Conservation (phyloP, 2,113 vertebrate genomes). For the Zosterops japonicus region DNA sequence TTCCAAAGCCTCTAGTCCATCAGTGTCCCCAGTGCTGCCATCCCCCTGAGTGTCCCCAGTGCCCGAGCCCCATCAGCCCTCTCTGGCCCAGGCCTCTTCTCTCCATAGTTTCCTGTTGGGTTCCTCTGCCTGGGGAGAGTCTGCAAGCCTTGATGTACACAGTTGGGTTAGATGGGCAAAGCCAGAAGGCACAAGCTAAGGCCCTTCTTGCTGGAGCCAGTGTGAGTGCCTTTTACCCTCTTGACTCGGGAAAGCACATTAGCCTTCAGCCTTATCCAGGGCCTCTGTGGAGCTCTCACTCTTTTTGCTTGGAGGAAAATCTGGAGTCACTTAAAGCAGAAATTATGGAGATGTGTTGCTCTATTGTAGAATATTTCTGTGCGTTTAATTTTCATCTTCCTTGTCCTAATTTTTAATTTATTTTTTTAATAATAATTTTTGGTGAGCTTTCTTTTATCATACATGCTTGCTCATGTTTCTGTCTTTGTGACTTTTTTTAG, state of each 20-base stretch:
- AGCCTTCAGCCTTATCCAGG: fast-evolving
- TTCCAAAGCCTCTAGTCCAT: not conserved
- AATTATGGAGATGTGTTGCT: not conserved
- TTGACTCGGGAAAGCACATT: fast-evolving
- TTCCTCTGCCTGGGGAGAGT: not conserved
- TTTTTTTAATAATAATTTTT: not conserved
- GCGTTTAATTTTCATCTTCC: not conserved
- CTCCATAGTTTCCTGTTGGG: not conserved
- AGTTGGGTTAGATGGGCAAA: not conserved
- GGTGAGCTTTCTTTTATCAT: not conserved
- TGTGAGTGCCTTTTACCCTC: fast-evolving
- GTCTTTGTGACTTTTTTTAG: not conserved
- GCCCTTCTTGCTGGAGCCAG: not conserved
- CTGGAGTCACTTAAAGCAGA: fast-evolving
- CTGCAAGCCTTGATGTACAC: fast-evolving
- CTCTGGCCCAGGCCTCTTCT: not conserved
- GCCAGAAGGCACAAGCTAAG: not conserved
- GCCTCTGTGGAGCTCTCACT: fast-evolving
- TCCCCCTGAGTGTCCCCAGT: no score
- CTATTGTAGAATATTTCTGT: not conserved
- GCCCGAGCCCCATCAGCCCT: not conserved
- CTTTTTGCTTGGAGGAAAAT: not conserved
- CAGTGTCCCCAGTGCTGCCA: no score
- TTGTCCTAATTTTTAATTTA: not conserved
- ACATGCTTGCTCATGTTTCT: fast-evolving